phyloP scores from a whole-genome alignment of 1,140 invertebrate genomes.

The Drosophila chauvacae region DNA sequence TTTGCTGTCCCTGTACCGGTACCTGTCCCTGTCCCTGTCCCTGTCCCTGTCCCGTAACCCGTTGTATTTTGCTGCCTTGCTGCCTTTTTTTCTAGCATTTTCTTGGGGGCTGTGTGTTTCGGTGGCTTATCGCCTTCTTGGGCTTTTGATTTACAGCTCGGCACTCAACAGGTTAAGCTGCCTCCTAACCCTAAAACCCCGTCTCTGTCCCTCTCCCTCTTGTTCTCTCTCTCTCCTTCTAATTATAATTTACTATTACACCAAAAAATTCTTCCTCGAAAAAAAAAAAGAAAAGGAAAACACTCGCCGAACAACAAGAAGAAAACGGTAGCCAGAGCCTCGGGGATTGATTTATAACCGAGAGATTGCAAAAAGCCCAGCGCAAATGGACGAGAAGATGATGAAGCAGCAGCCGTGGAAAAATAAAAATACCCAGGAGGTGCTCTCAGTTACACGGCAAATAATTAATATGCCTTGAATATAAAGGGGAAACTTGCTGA shows the following conservation, averaged over 20 bases:
- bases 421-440: slow-evolving; percentile 23
- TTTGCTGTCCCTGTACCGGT: not conserved
- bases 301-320: slow-evolving; percentile 17
- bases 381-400: slow-evolving; percentile 48
- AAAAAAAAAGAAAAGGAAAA: not conserved
- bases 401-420: slow-evolving; percentile 23
- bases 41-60: not conserved
- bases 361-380: slow-evolving; percentile 60
- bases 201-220: not conserved
- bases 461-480: not conserved
- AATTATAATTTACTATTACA: slow-evolving; percentile 66
- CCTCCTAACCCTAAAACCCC: slow-evolving; percentile 27
- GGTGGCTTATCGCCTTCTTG: slow-evolving; percentile 79
- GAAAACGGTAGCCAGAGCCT: slow-evolving; percentile 71
- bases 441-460: not conserved
- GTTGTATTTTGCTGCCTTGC: slow-evolving; percentile 20
- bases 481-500: no score
- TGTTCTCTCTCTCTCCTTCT: slow-evolving; percentile 16
- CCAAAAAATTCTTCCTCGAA: slow-evolving; percentile 23
- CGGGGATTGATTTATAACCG: slow-evolving; percentile 75
- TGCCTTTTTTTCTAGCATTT: slow-evolving; percentile 51
- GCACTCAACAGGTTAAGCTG: slow-evolving; percentile 60
- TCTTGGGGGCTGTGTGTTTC: slow-evolving; percentile 53
- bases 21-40: not conserved
- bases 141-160: slow-evolving; percentile 72